phyloP scores from a whole-genome alignment of 2,113 vertebrate genomes.

The Lycaon pictus region DNA sequence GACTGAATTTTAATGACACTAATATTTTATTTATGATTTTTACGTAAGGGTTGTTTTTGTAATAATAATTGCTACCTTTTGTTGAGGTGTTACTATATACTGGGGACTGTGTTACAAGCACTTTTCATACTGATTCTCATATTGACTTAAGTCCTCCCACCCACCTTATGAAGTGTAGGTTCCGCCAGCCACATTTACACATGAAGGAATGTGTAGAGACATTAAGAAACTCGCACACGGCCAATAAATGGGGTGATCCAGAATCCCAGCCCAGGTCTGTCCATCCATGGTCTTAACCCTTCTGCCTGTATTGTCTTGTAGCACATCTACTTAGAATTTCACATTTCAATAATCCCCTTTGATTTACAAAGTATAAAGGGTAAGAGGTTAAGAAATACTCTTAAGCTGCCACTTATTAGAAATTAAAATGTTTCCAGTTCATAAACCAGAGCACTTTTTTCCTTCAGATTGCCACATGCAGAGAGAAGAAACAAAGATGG shows the following conservation, averaged over 20 bases:
- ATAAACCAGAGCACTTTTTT: background rate
- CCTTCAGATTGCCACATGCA: background rate
- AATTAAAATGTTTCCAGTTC: constrained; percentile 36
- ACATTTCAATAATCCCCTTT: background rate
- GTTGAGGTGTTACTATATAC: background rate
- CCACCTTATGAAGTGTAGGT: background rate
- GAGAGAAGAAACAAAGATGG: background rate
- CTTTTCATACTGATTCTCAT: background rate
- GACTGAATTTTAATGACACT: background rate
- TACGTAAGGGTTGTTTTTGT: background rate
- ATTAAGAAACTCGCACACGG: background rate
- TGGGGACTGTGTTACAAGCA: background rate
- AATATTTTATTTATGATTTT: constrained; percentile 12
- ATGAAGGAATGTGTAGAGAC: background rate
- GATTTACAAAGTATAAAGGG: background rate
- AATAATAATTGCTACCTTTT: background rate
- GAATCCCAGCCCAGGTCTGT: background rate
- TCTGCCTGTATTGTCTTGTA: background rate
- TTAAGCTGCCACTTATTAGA: background rate
- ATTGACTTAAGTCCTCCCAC: background rate
- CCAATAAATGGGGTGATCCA: background rate
- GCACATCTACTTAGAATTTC: background rate
- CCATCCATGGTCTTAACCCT: background rate
- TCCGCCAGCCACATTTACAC: background rate
- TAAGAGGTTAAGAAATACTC: constrained; percentile 12